Evolutionary conservation across 2,888 invertebrate species (phyloP).

Genomic region (Cosmia pyralina): DNA sequence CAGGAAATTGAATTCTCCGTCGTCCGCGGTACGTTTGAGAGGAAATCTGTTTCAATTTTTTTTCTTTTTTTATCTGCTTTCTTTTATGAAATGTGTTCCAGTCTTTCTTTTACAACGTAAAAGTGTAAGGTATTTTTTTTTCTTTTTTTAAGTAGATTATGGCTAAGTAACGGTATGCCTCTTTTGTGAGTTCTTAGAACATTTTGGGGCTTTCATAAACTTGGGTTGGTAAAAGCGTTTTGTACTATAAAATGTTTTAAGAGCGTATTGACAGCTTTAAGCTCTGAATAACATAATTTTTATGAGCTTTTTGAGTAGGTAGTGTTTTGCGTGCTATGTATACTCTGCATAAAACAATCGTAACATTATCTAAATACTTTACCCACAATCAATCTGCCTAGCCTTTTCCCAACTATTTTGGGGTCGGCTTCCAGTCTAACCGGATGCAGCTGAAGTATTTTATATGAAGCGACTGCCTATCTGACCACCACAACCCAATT

Average conservation of each 20-base stretch:
- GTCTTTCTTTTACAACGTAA: constrained; percentile 58
- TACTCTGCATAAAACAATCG: background rate
- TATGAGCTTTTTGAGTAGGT: background rate
- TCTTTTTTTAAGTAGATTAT: constrained; percentile 40
- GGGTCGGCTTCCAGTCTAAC: too few species aligned
- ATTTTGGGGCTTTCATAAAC: constrained; percentile 48
- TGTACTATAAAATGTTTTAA: constrained; percentile 46
- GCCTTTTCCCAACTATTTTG: too few species aligned
- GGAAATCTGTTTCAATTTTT: constrained; percentile 57
- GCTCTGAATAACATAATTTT: constrained; percentile 16
- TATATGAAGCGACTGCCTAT: too few species aligned
- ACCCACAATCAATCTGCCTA: too few species aligned
- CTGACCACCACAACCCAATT: too few species aligned
- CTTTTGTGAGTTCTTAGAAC: constrained; percentile 40
- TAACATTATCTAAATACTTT: background rate
- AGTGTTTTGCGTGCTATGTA: constrained; percentile 4
- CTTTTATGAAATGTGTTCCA: constrained; percentile 58
- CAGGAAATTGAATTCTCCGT: constrained; percentile 83
- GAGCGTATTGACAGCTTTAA: constrained; percentile 30
- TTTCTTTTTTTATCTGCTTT: constrained; percentile 18
- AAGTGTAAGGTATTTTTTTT: constrained; percentile 51
- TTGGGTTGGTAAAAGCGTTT: constrained; percentile 45
- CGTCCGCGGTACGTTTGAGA: constrained; percentile 64
- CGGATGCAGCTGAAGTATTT: too few species aligned
- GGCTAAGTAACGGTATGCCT: constrained; percentile 37